Evolutionary conservation across 1,140 invertebrate species (phyloP).

Genomic region (Drosophila funebris): DNA sequence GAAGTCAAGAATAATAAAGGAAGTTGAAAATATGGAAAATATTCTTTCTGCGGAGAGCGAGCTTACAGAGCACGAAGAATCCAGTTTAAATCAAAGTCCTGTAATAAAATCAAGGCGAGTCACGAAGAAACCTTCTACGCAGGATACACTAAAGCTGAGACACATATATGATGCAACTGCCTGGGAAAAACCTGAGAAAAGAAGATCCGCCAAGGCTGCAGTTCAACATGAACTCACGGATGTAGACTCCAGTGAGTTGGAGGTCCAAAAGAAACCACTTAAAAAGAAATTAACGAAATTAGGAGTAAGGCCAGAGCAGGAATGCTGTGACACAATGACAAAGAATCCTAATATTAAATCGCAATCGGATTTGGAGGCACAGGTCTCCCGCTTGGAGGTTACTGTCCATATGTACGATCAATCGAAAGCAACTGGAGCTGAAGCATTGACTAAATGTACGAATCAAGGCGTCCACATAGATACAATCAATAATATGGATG

Average conservation of each 20-base stretch:
- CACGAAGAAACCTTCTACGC: background rate
- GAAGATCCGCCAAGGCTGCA: background rate
- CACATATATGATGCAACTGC: background rate
- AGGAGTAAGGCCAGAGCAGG: background rate
- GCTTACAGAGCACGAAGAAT: background rate
- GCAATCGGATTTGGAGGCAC: background rate
- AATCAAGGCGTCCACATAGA: constrained; percentile 11
- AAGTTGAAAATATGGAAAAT: background rate
- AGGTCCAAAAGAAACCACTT: background rate
- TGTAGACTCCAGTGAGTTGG: background rate
- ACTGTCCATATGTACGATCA: constrained; percentile 19
- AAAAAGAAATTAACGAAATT: background rate
- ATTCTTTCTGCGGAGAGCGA: background rate
- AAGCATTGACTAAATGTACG: background rate
- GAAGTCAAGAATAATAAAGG: background rate
- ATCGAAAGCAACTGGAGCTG: background rate
- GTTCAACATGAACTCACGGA: background rate
- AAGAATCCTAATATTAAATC: background rate
- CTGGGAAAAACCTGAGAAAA: background rate
- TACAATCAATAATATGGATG: constrained; percentile 5
- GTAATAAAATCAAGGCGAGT: background rate
- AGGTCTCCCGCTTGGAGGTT: constrained; percentile 9
- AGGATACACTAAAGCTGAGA: background rate
- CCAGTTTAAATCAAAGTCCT: background rate
- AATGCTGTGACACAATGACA: background rate